Evolutionary conservation across 2,888 invertebrate species (phyloP).

Genomic region (Erebia palarica): DNA sequence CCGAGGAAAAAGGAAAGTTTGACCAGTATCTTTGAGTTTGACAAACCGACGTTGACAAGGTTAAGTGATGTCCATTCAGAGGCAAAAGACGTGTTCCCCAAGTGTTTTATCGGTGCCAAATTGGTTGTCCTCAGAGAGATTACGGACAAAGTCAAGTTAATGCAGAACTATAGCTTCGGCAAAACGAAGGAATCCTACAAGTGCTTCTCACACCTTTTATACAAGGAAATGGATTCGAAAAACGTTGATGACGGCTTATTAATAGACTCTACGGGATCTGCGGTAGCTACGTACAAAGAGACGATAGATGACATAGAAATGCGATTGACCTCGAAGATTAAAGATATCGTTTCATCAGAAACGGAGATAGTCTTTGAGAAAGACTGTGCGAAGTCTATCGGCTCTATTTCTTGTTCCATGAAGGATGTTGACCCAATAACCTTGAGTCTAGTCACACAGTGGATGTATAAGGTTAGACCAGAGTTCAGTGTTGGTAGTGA

Average conservation of each 20-base stretch:
- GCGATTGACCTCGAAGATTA: slow-evolving; percentile 68
- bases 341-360: slow-evolving; percentile 70
- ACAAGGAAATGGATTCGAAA: slow-evolving; percentile 69
- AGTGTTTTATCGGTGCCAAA: slow-evolving; percentile 71
- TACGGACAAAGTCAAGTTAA: slow-evolving; percentile 66
- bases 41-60: slow-evolving; percentile 53
- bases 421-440: slow-evolving; percentile 70
- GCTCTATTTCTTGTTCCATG: slow-evolving; percentile 60
- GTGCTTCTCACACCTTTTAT: slow-evolving; percentile 62
- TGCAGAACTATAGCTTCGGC: slow-evolving; percentile 72
- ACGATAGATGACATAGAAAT: slow-evolving; percentile 59
- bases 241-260: slow-evolving; percentile 59
- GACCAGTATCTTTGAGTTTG: slow-evolving; percentile 49
- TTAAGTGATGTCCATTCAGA: slow-evolving; percentile 69
- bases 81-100: slow-evolving; percentile 71
- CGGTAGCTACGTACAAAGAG: slow-evolving; percentile 69
- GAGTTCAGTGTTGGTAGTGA: slow-evolving; percentile 67
- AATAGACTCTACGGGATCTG: slow-evolving; percentile 67
- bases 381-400: slow-evolving; percentile 56
- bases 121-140: slow-evolving; percentile 64
- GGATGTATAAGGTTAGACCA: slow-evolving; percentile 64
- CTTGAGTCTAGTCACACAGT: slow-evolving; percentile 64
- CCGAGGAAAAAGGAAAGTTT: slow-evolving; percentile 69
- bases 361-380: slow-evolving; percentile 68
- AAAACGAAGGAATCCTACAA: slow-evolving; percentile 65